phyloP scores from a whole-genome alignment of 2,113 vertebrate genomes.

The Ammodytes marinus region DNA sequence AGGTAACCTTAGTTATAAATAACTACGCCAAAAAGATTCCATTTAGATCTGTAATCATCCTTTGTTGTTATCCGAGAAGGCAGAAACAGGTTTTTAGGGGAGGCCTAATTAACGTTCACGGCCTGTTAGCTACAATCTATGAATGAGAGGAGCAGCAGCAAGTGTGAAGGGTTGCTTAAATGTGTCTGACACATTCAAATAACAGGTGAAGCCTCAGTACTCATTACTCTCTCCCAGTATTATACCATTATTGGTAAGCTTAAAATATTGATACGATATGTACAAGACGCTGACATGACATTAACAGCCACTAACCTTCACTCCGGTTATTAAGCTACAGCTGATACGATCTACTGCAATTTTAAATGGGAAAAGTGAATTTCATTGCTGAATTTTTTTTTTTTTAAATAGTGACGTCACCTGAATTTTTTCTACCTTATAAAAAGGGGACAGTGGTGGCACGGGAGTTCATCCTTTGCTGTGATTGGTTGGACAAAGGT shows the following conservation, averaged over 20 bases:
- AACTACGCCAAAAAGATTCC: slow-evolving; percentile 15
- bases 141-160: not conserved
- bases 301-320: not conserved
- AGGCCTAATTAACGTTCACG: slow-evolving; percentile 31
- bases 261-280: not conserved
- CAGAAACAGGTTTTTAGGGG: not conserved
- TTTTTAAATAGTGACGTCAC: not conserved
- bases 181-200: not conserved
- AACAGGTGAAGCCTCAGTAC: not conserved
- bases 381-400: too few species aligned
- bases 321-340: not conserved
- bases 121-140: slow-evolving; percentile 18
- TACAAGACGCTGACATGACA: rapidly evolving
- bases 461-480: too few species aligned
- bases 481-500: not conserved
- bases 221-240: not conserved
- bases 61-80: slow-evolving; percentile 12
- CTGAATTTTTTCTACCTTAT: not conserved
- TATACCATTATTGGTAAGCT: not conserved
- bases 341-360: not conserved
- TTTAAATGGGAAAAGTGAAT: not conserved
- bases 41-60: slow-evolving; percentile 35
- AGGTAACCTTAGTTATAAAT: slow-evolving; percentile 27
- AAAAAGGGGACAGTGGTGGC: too few species aligned
- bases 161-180: slow-evolving; percentile 11